A percentile compares a stretch with the other conserved stretches of the same genome.
Evolutionary conservation across 2,797 vertebrate genomes (phyloP).

Genomic region (Coilia nasus): DNA sequence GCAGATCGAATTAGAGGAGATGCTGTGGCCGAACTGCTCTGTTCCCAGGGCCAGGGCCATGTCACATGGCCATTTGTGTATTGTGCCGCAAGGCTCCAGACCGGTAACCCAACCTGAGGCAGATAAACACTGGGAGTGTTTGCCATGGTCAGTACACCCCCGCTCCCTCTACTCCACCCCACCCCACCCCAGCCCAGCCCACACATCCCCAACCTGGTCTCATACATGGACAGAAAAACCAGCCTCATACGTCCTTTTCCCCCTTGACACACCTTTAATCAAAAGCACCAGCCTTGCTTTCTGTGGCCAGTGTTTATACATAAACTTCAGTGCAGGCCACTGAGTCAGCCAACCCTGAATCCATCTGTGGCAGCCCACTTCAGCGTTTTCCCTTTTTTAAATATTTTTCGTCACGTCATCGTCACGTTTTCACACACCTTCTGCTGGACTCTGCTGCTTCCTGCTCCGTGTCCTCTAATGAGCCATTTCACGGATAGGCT

Average conservation of each 20-base stretch:
- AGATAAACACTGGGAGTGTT: constrained; percentile 12
- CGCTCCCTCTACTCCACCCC: too few species aligned
- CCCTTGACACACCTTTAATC: background rate
- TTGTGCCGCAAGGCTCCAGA: constrained; percentile 12
- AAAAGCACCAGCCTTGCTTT: background rate
- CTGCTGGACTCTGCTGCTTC: background rate
- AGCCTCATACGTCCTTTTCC: background rate
- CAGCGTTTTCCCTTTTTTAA: background rate
- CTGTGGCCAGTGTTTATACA: background rate
- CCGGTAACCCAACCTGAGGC: background rate
- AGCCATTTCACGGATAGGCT: background rate
- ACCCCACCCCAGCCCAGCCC: too few species aligned
- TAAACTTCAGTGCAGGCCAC: background rate
- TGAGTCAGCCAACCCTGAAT: background rate
- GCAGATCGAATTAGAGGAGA: background rate
- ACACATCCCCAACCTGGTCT: too few species aligned
- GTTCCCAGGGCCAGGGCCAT: background rate
- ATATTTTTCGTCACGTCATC: too few species aligned
- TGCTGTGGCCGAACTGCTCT: background rate
- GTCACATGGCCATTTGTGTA: constrained; percentile 22
- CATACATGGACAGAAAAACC: too few species aligned
- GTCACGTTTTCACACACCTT: background rate
- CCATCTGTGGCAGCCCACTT: background rate
- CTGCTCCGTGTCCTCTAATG: background rate
- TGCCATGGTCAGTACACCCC: background rate